These are phyloP conservation scores for Dasyurus viverrinus DNA, from an alignment of 2,113 vertebrate species.

Conservation along the genomic window DNA sequence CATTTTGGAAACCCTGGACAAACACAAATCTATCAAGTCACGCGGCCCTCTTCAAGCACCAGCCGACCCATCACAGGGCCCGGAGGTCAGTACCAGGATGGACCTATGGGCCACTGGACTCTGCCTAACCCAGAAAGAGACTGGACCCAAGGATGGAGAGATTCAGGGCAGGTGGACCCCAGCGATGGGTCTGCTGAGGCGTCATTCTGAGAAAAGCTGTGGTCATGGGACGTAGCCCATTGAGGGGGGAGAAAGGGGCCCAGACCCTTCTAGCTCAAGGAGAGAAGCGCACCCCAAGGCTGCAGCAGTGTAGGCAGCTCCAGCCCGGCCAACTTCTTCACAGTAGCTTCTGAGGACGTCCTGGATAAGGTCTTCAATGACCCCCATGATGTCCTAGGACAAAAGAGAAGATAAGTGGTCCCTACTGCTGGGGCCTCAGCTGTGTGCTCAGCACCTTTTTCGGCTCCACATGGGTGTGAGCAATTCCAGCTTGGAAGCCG, in stretches of 20 bases:
- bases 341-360: conserved; percentile 88
- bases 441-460: not conserved
- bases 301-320: conserved; percentile 79
- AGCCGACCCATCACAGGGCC: not conserved
- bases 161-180: not conserved
- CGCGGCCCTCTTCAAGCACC: not conserved
- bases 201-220: not conserved
- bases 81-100: not conserved
- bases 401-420: conserved; percentile 25
- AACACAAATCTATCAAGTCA: not conserved
- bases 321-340: conserved; percentile 82
- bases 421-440: not conserved
- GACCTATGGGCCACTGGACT: no score
- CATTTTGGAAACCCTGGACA: conserved; percentile 84
- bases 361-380: conserved; percentile 86
- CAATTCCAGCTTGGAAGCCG: not conserved
- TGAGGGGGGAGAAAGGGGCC: not conserved
- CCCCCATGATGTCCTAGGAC: conserved; percentile 87
- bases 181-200: not conserved
- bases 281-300: conserved; percentile 85
- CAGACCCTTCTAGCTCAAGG: not conserved
- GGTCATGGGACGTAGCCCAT: fast-evolving
- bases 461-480: no score
- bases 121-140: not conserved
- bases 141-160: not conserved